phyloP scores from a whole-genome alignment of 92 coral and sea anemone genomes.

The Meandrina meandrites region DNA sequence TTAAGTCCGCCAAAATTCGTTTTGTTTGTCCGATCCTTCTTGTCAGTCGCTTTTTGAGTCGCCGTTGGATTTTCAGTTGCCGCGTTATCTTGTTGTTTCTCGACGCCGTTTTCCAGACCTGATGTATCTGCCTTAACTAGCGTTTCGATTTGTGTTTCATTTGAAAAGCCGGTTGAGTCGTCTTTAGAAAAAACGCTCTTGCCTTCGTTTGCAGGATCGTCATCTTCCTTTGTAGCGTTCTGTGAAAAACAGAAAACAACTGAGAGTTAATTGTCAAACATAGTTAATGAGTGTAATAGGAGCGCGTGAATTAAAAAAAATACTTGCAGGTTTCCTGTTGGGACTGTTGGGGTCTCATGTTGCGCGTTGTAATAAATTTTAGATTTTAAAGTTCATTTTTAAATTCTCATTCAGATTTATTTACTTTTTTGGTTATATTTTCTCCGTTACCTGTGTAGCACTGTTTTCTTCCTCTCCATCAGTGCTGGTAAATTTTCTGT shows the following conservation, averaged over 20 bases:
- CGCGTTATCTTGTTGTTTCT: background rate
- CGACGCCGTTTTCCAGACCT: background rate
- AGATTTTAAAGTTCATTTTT: background rate
- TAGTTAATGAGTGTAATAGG: background rate
- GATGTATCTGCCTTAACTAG: background rate
- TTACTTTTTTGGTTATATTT: background rate
- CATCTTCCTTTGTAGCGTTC: background rate
- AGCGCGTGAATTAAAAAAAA: too few relatives aligned
- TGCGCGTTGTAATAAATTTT: background rate
- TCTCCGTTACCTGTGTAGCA: conserved; percentile 12
- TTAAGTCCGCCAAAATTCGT: background rate
- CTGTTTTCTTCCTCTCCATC: background rate
- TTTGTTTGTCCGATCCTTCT: background rate
- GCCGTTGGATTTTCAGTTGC: background rate
- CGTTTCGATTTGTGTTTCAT: background rate
- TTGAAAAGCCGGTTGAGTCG: background rate
- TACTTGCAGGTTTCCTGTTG: too few relatives aligned
- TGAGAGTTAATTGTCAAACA: background rate
- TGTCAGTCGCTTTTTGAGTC: background rate
- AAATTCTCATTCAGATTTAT: background rate
- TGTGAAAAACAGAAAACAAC: background rate
- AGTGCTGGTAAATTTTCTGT: conserved; percentile 6
- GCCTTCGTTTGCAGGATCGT: background rate
- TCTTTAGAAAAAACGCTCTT: background rate
- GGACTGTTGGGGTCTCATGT: background rate